Evolutionary conservation across 2,888 invertebrate genomes (phyloP).

Genomic region (Coenonympha arcania): DNA sequence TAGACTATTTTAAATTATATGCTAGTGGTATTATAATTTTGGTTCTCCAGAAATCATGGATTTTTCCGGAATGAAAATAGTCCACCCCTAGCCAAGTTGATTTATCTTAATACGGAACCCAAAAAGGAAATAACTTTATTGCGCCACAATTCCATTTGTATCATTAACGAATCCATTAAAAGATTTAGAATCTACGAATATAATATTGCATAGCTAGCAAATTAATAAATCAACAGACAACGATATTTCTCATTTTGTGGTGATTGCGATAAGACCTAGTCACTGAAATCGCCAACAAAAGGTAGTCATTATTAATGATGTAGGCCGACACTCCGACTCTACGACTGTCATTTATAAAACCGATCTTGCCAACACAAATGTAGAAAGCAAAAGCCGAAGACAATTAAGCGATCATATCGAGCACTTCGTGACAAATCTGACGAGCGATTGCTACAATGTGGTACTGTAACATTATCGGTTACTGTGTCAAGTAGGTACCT

Average conservation of each 20-base stretch:
- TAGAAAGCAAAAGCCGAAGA: conserved; percentile 21
- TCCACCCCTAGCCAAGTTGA: too few species aligned
- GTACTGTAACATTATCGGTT: conserved; percentile 2
- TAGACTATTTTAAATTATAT: too few species aligned
- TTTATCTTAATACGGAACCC: too few species aligned
- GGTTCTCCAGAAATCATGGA: too few species aligned
- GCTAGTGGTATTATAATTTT: too few species aligned
- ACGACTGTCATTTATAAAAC: conserved; percentile 18
- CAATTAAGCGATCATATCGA: conserved; percentile 36
- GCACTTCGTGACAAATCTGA: conserved; percentile 33
- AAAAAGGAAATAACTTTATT: too few species aligned
- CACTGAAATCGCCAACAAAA: conserved; percentile 11
- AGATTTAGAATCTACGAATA: too few species aligned
- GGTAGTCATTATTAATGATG: conserved; percentile 17
- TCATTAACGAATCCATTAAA: too few species aligned
- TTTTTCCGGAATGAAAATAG: too few species aligned
- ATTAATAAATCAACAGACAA: conserved; percentile 1
- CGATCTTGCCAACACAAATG: conserved; percentile 14
- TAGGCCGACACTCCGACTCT: conserved; percentile 2
- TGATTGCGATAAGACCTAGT: conserved; percentile 13
- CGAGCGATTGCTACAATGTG: conserved; percentile 11
- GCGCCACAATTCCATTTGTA: too few species aligned
- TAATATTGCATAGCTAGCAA: neutral
- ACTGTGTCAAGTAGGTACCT: conserved; percentile 11
- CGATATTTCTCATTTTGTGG: conserved; percentile 3